Percentiles rank a stretch among this genome's conserved stretches.
Conservation (phyloP, 1,140 invertebrate species). For the Artemia franciscana region DNA sequence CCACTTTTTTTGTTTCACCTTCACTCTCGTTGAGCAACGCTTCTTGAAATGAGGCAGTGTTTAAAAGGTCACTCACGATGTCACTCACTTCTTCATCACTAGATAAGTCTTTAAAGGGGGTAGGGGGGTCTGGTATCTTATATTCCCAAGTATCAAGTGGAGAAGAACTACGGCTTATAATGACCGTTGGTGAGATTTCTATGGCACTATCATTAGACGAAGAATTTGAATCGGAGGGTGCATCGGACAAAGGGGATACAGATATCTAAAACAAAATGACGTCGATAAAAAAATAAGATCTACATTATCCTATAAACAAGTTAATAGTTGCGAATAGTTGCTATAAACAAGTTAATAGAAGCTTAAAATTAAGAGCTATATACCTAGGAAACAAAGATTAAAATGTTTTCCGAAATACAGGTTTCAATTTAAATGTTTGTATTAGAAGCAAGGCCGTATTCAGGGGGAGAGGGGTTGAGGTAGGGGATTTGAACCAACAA, state of each 20-base stretch:
- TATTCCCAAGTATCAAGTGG: neutral
- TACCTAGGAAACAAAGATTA: too few species aligned
- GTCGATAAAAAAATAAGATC: too few species aligned
- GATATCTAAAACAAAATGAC: neutral
- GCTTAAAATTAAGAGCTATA: too few species aligned
- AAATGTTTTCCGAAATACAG: too few species aligned
- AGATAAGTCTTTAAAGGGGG: neutral
- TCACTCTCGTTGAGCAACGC: neutral
- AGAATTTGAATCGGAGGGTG: neutral
- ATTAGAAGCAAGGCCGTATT: too few species aligned
- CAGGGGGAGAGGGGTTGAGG: too few species aligned
- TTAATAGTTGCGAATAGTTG: too few species aligned
- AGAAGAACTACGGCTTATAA: neutral
- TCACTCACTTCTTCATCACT: neutral
- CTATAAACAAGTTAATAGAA: too few species aligned
- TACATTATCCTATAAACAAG: too few species aligned
- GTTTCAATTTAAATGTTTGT: too few species aligned
- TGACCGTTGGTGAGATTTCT: neutral
- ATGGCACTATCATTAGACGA: neutral
- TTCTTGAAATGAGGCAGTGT: neutral
- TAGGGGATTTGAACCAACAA: too few species aligned
- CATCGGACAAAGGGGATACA: neutral
- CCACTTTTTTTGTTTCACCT: neutral
- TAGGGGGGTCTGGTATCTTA: neutral
- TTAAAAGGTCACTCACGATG: neutral